Evolutionary conservation across 1,140 invertebrate species (phyloP).

Genomic region (Pachypsylla venusta): DNA sequence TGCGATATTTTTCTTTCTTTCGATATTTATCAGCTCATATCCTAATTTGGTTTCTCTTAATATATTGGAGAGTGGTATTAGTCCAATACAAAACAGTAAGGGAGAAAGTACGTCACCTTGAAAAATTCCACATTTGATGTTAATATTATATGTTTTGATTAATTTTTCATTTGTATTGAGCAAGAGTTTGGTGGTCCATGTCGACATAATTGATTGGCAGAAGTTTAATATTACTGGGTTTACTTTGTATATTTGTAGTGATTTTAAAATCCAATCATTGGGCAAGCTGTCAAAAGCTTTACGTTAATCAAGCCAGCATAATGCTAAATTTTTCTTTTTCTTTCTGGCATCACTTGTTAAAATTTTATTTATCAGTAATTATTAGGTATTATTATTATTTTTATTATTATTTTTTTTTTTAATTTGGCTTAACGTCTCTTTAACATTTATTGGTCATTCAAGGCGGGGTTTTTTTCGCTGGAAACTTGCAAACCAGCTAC

Average conservation of each 20-base stretch:
- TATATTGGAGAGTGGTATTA: not conserved
- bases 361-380: not conserved
- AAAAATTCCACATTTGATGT: no score
- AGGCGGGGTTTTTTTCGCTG: no score
- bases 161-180: not conserved
- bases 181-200: not conserved
- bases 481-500: no score
- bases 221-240: not conserved
- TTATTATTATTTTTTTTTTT: no score
- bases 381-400: no score
- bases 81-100: conserved; percentile 14
- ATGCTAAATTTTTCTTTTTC: not conserved
- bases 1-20: no score
- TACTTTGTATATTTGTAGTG: conserved; percentile 18
- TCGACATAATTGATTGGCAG: not conserved
- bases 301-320: not conserved
- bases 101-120: conserved; percentile 12
- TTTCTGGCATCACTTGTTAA: not conserved
- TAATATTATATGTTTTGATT: not conserved
- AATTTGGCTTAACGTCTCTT: no score
- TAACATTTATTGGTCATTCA: no score
- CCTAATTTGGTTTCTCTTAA: not conserved
- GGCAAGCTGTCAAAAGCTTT: not conserved
- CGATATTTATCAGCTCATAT: not conserved
- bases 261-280: conserved; percentile 18